Evolutionary conservation across 2,888 invertebrate species (phyloP).

Genomic region (Agrochola macilenta): DNA sequence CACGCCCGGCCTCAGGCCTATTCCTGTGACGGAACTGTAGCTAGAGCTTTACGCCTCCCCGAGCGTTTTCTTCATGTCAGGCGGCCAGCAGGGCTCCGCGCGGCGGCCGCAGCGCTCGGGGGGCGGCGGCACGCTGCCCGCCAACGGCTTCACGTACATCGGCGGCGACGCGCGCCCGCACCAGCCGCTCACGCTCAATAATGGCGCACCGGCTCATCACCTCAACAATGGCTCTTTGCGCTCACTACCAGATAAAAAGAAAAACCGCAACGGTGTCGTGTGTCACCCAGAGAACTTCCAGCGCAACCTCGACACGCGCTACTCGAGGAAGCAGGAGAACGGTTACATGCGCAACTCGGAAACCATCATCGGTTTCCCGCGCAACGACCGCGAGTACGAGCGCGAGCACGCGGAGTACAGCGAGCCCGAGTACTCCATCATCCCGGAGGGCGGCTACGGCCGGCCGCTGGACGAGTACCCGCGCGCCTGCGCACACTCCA

Average conservation of each 20-base stretch:
- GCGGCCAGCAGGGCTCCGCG: conserved; percentile 89
- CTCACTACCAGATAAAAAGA: conserved; percentile 87
- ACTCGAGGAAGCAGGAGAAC: conserved; percentile 89
- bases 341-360: conserved; percentile 88
- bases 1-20: conserved; percentile 91
- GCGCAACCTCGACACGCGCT: conserved; percentile 88
- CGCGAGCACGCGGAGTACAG: conserved; percentile 82
- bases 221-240: conserved; percentile 89
- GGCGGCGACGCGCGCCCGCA: conserved; percentile 92
- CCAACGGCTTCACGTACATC: conserved; percentile 94
- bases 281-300: conserved; percentile 89
- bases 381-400: conserved; percentile 80
- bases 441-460: conserved; percentile 83
- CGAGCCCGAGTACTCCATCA: conserved; percentile 89
- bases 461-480: conserved; percentile 81
- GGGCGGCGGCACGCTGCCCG: conserved; percentile 92
- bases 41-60: conserved; percentile 98
- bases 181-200: conserved; percentile 88
- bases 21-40: conserved; percentile 98
- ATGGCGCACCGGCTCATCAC: conserved; percentile 88
- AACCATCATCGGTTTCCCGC: conserved; percentile 85
- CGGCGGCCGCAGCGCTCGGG: conserved; percentile 89
- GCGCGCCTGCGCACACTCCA: conserved; percentile 87
- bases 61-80: conserved; percentile 94
- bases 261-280: conserved; percentile 85